Base-by-base conservation (phyloP, 2,888 invertebrate species). In the Melanostoma scalare region DNA sequence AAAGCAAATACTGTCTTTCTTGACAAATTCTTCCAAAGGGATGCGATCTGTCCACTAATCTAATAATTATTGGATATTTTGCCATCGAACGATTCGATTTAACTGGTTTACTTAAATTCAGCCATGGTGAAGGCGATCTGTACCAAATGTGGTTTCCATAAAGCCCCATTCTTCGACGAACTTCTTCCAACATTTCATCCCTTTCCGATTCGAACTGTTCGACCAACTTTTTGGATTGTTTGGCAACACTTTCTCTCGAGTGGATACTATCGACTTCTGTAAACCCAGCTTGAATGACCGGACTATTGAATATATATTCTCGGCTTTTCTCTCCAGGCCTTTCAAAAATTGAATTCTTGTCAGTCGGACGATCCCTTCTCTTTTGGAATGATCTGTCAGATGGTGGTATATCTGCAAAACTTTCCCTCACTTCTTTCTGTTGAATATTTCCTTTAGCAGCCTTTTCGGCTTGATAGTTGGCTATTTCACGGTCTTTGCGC, bases 401-500 rank as follows among this genome's bases (percentile, higher is more conserved):
- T 42, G 40, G 31, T 4, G 30, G 40, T 9, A 8, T 4, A 44
- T 53, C 52, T 20, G 20, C 20, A 20, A 20, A 20, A 20, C 20
- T 1, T 20, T 20, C 1, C 20, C 20, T 20, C 20, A 1, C 20
- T 20, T 20, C 20, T 20, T 20, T 20, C 1, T 20, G 20, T 20
- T 20, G 20, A 20, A 20, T 20, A 20, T 20, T 20, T 20, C 1
- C 20, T 9, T 40, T 35, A n/a, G 8, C 31, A 1, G 30, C 74
- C 0, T 61, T 67, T 10, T 73, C 61, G 0, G 53, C 55, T 6
- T 31, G 55, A 35, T 9, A 55, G 10, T 53, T 48, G 1, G 42
- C 60, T 60, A 20, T 1, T 38, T 74, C 73, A 0, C 35, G 60
- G 9, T 79, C 78, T 5, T 78, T 55, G 48, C 63, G 61, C 31